Conservation (phyloP, 1,140 invertebrate species). For the Ceratina japonica region DNA sequence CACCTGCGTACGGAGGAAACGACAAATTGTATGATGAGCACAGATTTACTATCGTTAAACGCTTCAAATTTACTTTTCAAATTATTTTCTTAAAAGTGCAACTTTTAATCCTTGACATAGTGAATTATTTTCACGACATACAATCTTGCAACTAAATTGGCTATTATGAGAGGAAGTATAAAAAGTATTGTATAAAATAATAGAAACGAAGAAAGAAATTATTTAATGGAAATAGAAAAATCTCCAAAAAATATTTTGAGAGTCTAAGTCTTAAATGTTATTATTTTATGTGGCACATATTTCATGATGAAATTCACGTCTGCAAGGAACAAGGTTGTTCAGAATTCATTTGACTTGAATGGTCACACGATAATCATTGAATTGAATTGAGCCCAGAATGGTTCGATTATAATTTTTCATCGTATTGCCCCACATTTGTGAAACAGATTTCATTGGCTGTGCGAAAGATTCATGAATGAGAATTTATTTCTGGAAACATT, state of each 20-base stretch:
- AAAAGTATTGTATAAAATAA: background rate
- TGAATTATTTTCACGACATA: background rate
- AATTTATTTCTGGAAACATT: too few species aligned
- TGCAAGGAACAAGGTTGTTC: background rate
- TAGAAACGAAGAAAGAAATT: background rate
- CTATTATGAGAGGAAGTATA: background rate
- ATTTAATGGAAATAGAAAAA: background rate
- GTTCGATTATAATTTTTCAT: constrained; percentile 1
- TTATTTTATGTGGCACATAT: background rate
- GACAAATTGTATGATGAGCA: background rate
- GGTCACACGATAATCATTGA: constrained; percentile 23
- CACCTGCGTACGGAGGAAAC: background rate
- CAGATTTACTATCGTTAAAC: background rate
- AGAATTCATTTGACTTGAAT: constrained; percentile 33
- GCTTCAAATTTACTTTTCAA: constrained; percentile 3
- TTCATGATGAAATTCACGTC: background rate
- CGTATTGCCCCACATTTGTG: background rate
- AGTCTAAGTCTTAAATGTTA: too few species aligned
- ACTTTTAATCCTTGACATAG: too few species aligned
- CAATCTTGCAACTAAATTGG: background rate
- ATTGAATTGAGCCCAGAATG: constrained; percentile 1
- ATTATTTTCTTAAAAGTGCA: background rate
- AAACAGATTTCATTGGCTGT: too few species aligned
- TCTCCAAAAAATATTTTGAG: background rate
- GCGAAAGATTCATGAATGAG: too few species aligned